These are phyloP conservation scores for Drosophila arawakana DNA, from an alignment of 1,140 invertebrate genomes.

Conservation along the genomic window DNA sequence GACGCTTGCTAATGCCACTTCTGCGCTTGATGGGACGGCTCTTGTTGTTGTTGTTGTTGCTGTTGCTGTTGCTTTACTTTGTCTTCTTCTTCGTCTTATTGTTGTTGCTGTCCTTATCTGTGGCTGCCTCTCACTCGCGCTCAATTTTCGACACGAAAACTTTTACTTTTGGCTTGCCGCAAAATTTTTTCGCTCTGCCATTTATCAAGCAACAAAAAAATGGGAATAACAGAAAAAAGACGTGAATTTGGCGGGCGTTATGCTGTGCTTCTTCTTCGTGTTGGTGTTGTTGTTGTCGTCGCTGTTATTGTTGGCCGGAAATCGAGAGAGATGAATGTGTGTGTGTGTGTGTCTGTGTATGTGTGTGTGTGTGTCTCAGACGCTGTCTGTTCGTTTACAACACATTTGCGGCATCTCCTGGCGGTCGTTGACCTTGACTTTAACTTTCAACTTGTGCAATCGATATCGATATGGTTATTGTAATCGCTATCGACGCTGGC, in stretches of 20 bases:
- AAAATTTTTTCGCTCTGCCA: conserved; percentile 58
- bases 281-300: neutral
- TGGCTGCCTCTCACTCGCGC: conserved; percentile 17
- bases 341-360: neutral
- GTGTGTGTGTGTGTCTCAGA: conserved; percentile 24
- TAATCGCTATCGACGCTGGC: conserved; percentile 1
- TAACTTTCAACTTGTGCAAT: conserved; percentile 20
- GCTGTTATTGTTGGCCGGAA: conserved; percentile 34
- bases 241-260: conserved; percentile 2
- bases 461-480: conserved; percentile 6
- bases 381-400: conserved; percentile 33
- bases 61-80: conserved; percentile 5
- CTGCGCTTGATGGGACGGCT: conserved; percentile 48
- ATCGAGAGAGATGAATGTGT: conserved; percentile 12
- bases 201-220: conserved; percentile 51
- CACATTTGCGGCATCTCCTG: conserved; percentile 44
- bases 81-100: conserved; percentile 3
- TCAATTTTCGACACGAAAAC: conserved; percentile 38
- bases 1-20: conserved; percentile 46
- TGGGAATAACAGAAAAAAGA: neutral
- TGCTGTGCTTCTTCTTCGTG: neutral
- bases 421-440: conserved; percentile 55
- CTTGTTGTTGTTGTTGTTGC: conserved; percentile 33
- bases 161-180: conserved; percentile 60
- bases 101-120: conserved; percentile 36